Evolutionary conservation across 2,888 invertebrate genomes (phyloP), one percentile per base, ranked within the genome.

Genomic region (Parascotia fuliginaria): DNA sequence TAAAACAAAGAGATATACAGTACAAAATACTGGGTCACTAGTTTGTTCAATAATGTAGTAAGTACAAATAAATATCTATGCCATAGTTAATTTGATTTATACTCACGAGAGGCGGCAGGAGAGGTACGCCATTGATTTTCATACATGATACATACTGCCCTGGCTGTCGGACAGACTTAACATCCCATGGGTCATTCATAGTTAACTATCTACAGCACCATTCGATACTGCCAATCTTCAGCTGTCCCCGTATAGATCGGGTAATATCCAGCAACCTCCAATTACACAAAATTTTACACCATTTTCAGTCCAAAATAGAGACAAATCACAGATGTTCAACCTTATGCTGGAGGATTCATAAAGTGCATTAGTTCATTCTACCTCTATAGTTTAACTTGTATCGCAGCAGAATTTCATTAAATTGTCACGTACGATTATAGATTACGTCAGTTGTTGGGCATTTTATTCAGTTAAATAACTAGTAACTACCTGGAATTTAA

Each of bases 31-130:
- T n/a, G n/a, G n/a, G n/a, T 32, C 14, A 9, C n/a, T 33, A 11
- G 0, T 37, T 24, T 1, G 34, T 12, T 63, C 57, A 65, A 61
- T 13, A n/a, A 53, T 56, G 52, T 55, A 24, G 7, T 6, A 14
- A 46, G 6, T 22, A 24, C 4, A 16, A 31, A 31, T 3, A 1
- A 11, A 29, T 29, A 3, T 29, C 6, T 3, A 5, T 1, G 7
- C 4, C 4, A 4, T 11, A 27, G n/a, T 19, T 13, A 29, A 28
- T 12, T 2, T 40, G 42, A 31, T 34, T 36, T 42, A n/a, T 55
- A 92, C 93, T 93, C 90, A 96, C 96, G 85, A 96, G 84, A 37
- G 96, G 96, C 42, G 96, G 96, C 55, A 96, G 92, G 60, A 96
- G 94, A 13, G 96, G 95, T 41, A 93, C 88, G 48, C 96, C 96